phyloP scores from a whole-genome alignment of 2,113 vertebrate species.

The Oryzias celebensis region DNA sequence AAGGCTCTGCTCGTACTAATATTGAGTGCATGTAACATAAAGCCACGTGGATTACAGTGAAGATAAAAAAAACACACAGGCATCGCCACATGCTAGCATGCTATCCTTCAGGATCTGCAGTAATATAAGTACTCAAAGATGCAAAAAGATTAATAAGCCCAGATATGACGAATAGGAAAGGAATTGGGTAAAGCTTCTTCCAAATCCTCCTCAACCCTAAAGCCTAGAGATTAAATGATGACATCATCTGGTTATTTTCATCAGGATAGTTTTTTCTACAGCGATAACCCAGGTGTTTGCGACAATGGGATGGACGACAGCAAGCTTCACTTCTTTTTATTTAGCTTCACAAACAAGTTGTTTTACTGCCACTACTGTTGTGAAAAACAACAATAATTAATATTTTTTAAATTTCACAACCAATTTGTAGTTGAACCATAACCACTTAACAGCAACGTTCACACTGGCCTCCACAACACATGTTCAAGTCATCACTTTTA shows the following conservation, averaged over 20 bases:
- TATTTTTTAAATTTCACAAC: too few relatives aligned
- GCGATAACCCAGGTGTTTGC: not conserved
- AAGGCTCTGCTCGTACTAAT: constrained; percentile 40
- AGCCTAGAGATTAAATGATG: constrained; percentile 7
- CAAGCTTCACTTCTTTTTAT: too few relatives aligned
- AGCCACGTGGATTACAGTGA: constrained; percentile 34
- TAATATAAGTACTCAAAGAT: constrained; percentile 3
- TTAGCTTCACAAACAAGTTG: too few relatives aligned
- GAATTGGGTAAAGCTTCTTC: not conserved
- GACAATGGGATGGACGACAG: too few relatives aligned
- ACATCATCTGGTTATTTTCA: not conserved
- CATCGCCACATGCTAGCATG: not conserved
- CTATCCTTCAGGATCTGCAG: not conserved
- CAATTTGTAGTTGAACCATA: too few relatives aligned
- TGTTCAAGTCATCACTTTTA: too few relatives aligned
- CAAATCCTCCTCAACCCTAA: not conserved
- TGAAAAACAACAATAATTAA: too few relatives aligned
- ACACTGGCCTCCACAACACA: too few relatives aligned
- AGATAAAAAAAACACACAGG: not conserved
- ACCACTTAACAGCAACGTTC: too few relatives aligned
- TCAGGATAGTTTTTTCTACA: not conserved
- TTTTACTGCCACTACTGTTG: too few relatives aligned
- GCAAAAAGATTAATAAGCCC: constrained; percentile 2
- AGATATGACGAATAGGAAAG: constrained; percentile 3
- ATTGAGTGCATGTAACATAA: constrained; percentile 26